phyloP scores from a whole-genome alignment of 2,113 vertebrate species.

The Glaucomys volans region DNA sequence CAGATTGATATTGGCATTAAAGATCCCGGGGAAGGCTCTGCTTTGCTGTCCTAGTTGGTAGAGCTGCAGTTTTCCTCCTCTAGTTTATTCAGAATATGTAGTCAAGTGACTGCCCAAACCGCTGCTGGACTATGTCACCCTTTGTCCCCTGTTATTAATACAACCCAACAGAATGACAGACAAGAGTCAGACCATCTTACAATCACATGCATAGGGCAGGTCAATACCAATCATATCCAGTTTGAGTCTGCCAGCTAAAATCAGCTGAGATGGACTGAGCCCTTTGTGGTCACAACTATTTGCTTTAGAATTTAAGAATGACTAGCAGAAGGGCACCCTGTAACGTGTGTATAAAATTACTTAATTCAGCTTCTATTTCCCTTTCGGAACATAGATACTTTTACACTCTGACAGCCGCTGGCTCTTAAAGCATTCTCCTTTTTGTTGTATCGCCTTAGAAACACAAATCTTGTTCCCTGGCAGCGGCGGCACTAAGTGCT shows the following conservation, averaged over 20 bases:
- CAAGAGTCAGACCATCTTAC: conserved; percentile 65
- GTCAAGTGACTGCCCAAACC: conserved; percentile 62
- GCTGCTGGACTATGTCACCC: conserved; percentile 63
- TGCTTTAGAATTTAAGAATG: conserved; percentile 83
- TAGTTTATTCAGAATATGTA: conserved; percentile 63
- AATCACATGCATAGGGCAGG: conserved; percentile 72
- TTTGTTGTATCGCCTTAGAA: conserved; percentile 92
- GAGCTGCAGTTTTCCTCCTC: conserved; percentile 64
- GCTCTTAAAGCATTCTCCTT: conserved; percentile 87
- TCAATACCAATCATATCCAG: conserved; percentile 80
- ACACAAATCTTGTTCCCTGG: conserved; percentile 92
- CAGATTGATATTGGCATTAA: conserved; percentile 64
- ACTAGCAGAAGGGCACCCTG: conserved; percentile 77
- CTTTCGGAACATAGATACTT: conserved; percentile 81
- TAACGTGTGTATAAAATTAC: conserved; percentile 85
- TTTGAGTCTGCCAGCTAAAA: conserved; percentile 76
- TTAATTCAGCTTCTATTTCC: conserved; percentile 80
- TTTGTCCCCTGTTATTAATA: conserved; percentile 78
- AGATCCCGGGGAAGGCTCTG: conserved; percentile 71
- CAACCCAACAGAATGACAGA: conserved; percentile 80
- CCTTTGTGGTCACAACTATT: conserved; percentile 79
- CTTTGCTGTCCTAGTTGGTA: conserved; percentile 71
- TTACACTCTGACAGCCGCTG: conserved; percentile 86
- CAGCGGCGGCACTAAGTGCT: conserved; percentile 86
- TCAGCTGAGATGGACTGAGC: conserved; percentile 80